phyloP scores from a whole-genome alignment of 2,113 vertebrate genomes.

The Menidia beryllina region DNA sequence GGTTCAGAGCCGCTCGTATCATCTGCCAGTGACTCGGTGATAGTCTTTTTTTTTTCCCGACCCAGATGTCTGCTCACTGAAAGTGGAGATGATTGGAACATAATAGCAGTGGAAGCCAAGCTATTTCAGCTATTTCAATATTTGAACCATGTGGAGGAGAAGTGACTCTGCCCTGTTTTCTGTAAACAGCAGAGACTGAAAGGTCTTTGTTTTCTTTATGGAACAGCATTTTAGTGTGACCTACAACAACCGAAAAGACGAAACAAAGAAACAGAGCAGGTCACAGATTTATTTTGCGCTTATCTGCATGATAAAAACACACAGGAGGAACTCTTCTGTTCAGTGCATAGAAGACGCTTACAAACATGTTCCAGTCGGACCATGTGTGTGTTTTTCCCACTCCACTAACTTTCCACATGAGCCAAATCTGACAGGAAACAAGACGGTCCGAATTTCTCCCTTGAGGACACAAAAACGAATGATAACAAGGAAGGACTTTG shows the following conservation, averaged over 20 bases:
- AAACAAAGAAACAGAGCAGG: neutral
- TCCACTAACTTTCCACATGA: conserved; percentile 3
- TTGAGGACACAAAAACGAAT: neutral
- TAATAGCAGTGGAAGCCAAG: conserved; percentile 14
- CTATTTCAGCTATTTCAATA: conserved; percentile 15
- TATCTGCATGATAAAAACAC: neutral
- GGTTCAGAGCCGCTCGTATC: neutral
- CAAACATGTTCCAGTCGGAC: neutral
- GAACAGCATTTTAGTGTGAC: neutral
- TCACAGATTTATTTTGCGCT: neutral
- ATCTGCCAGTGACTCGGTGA: conserved; percentile 26
- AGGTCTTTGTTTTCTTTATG: neutral
- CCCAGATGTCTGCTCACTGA: conserved; percentile 38
- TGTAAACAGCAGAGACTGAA: conserved; percentile 1
- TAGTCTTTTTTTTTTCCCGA: conserved; percentile 12
- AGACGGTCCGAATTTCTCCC: conserved; percentile 24
- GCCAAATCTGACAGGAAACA: conserved; percentile 26
- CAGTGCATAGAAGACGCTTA: neutral
- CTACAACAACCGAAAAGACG: neutral
- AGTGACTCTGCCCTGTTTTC: neutral
- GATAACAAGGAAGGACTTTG: conserved; percentile 10
- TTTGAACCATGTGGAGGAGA: conserved; percentile 4
- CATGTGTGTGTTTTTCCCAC: conserved; percentile 5
- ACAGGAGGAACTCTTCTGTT: neutral
- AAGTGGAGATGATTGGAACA: conserved; percentile 28